These are phyloP conservation scores for Lycia hirtaria DNA, from an alignment of 2,888 invertebrate genomes.

Conservation along the genomic window DNA sequence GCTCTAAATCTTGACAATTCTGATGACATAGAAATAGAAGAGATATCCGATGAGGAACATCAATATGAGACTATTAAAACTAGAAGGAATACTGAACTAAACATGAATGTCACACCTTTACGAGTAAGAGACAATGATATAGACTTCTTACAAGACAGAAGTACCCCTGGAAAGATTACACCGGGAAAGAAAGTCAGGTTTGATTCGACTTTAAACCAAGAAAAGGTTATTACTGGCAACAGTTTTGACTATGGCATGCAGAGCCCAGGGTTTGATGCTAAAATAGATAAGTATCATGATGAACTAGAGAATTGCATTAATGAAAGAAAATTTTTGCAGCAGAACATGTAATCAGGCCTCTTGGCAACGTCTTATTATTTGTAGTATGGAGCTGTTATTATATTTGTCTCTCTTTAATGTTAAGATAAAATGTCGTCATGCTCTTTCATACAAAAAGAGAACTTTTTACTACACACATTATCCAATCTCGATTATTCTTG, in stretches of 20 bases:
- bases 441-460: too few relatives aligned
- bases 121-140: constrained; percentile 60
- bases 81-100: constrained; percentile 70
- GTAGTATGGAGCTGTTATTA: too few relatives aligned
- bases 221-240: constrained; percentile 79
- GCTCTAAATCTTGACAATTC: constrained; percentile 74
- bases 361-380: too few relatives aligned
- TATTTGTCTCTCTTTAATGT: too few relatives aligned
- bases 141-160: constrained; percentile 63
- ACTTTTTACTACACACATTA: too few relatives aligned
- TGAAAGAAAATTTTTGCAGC: constrained; percentile 77
- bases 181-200: constrained; percentile 79
- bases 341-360: constrained; percentile 65
- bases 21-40: constrained; percentile 79
- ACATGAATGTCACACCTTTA: constrained; percentile 77
- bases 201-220: constrained; percentile 78
- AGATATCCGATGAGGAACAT: constrained; percentile 66
- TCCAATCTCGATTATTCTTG: too few relatives aligned
- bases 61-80: constrained; percentile 79
- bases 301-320: constrained; percentile 82
- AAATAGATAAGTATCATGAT: constrained; percentile 81
- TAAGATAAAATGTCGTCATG: too few relatives aligned
- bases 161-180: constrained; percentile 70
- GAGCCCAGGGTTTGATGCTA: constrained; percentile 77
- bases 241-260: constrained; percentile 77